Evolutionary conservation across 2,113 vertebrate genomes (phyloP).

Genomic region (Synodontis membranacea): DNA sequence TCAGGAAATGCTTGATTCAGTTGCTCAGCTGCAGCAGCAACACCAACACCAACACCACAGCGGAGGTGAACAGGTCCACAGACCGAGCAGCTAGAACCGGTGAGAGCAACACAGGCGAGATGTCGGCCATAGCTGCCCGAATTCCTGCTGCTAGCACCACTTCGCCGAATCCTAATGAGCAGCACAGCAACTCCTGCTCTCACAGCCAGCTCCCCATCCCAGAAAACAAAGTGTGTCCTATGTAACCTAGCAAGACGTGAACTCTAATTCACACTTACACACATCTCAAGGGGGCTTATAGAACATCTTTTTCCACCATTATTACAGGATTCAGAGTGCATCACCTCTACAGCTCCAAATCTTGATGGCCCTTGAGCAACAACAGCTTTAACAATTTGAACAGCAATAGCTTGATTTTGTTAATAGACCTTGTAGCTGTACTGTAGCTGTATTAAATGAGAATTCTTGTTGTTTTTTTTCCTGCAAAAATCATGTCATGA

Average conservation of each 20-base stretch:
- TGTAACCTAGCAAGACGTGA: constrained; percentile 54
- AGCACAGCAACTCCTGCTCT: constrained; percentile 63
- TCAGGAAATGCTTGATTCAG: constrained; percentile 82
- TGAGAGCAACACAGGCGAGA: constrained; percentile 73
- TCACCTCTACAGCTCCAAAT: not conserved
- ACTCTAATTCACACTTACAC: not conserved
- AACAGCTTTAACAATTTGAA: not conserved
- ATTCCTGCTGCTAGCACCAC: constrained; percentile 58
- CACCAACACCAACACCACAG: constrained; percentile 36
- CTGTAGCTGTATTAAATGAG: not conserved
- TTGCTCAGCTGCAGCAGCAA: constrained; percentile 70
- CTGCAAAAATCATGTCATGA: not conserved
- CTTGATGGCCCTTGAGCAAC: not conserved
- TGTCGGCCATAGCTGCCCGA: constrained; percentile 68
- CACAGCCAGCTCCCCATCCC: constrained; percentile 69
- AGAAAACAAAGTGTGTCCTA: constrained; percentile 76
- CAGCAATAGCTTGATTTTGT: constrained; percentile 11
- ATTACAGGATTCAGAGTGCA: not conserved
- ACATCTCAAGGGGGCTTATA: not conserved
- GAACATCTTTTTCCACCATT: not conserved
- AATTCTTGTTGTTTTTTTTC: not conserved
- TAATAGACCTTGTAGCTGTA: not conserved
- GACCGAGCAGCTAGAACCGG: constrained; percentile 64
- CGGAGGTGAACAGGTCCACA: constrained; percentile 68
- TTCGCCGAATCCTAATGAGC: constrained; percentile 61